Conservation (phyloP, 2,888 invertebrate genomes). For the Microctonus aethiopoides region DNA sequence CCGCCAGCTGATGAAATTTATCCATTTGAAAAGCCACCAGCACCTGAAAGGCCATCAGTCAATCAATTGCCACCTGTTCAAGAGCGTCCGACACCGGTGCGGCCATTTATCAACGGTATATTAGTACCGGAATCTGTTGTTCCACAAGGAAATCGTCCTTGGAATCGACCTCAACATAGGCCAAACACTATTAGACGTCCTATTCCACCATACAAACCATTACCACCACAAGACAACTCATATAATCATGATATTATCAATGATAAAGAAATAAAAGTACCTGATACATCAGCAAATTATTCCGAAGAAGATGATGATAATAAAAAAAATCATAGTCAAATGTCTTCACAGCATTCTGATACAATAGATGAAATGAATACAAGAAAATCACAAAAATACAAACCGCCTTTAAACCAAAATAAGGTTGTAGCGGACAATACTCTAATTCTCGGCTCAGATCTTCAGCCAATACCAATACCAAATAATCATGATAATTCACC, state of each 20-base stretch:
- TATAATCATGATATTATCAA: slow-evolving; percentile 32
- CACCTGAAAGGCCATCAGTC: slow-evolving; percentile 71
- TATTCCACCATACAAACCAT: slow-evolving; percentile 57
- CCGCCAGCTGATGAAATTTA: slow-evolving; percentile 72
- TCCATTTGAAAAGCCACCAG: slow-evolving; percentile 73
- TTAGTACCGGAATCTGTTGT: slow-evolving; percentile 81
- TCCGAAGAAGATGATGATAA: slow-evolving; percentile 44
- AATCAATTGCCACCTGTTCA: slow-evolving; percentile 69
- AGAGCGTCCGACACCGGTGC: slow-evolving; percentile 66
- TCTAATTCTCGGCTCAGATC: slow-evolving; percentile 52
- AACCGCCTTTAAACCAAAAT: slow-evolving; percentile 54
- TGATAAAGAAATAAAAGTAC: not conserved
- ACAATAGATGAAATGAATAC: slow-evolving; percentile 26
- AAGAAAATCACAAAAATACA: slow-evolving; percentile 49
- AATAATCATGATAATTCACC: slow-evolving; percentile 38
- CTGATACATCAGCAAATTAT: slow-evolving; percentile 20
- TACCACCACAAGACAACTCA: slow-evolving; percentile 41
- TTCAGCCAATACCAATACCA: slow-evolving; percentile 50
- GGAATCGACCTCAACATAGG: slow-evolving; percentile 50
- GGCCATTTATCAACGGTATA: slow-evolving; percentile 76
- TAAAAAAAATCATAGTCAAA: slow-evolving; percentile 36
- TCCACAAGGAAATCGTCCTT: slow-evolving; percentile 64
- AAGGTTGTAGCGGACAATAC: slow-evolving; percentile 52
- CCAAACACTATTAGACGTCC: slow-evolving; percentile 56
- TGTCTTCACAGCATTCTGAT: slow-evolving; percentile 6